Evolutionary conservation across 2,888 invertebrate genomes (phyloP), one percentile per base, ranked within the genome.

Genomic region (Quadriops clusia): DNA sequence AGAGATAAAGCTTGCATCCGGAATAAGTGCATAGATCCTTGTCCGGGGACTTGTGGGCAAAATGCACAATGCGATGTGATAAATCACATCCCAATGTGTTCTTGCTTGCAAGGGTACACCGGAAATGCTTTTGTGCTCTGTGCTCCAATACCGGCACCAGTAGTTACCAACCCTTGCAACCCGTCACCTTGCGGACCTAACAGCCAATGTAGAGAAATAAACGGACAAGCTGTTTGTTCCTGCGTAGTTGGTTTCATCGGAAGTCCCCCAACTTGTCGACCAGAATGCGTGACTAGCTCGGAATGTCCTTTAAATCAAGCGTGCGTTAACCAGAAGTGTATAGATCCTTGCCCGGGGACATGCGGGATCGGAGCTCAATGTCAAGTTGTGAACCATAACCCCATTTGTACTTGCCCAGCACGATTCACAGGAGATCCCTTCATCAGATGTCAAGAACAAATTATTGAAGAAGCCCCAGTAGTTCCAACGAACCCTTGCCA

Each of bases 61-160:
- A 73, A 74, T 49, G 82, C 85, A 1, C 53, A 73, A 33, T 86
- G 86, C 54, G 65, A 74, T 44, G 79, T 79, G 3, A 66, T 77
- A 18, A 79, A 77, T 49, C 85, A 86, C 49, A 72, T 79, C 52
- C 79, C 85, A 5, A 73, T 74, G 46, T 86, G 86, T 48, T 70
- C 70, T 23, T 86, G 85, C 54, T 73, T 76, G n/a, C 55, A 61
- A 15, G 74, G 70, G 47, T 77, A 70, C 53, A 63, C 70, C 17
- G 85, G 84, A 45, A 77, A 82, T 57, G 78, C 83, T 23, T 72
- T 81, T 59, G 64, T 77, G 34, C 63, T 70, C 39, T 82, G 82
- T 48, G 65, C 61, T 37, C 66, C 68, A 4, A 53, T 72, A 21
- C 66, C 61, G 61, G 63, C 51, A 22, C 56, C 70, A 53, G 28